phyloP scores from a whole-genome alignment of 2,113 vertebrate genomes.

The Numida meleagris region DNA sequence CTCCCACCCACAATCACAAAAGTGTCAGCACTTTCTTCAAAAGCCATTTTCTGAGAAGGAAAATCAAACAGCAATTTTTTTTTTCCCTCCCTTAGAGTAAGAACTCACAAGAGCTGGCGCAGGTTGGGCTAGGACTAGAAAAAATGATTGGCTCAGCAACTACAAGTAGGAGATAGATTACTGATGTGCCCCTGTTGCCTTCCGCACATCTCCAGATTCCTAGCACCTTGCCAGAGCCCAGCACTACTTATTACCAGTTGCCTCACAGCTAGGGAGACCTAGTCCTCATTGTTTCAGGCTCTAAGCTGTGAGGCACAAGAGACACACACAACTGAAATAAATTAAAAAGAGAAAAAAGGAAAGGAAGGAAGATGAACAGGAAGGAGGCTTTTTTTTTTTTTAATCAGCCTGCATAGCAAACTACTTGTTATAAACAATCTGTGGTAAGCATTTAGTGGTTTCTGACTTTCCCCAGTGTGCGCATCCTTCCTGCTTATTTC shows the following conservation, averaged over 20 bases:
- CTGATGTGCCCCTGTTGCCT: not conserved
- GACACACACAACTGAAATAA: not conserved
- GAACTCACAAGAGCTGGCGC: not conserved
- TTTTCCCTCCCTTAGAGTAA: not conserved
- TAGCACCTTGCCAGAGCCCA: not conserved
- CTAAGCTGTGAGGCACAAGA: not conserved
- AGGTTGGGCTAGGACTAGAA: not conserved
- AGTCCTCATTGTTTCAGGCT: not conserved
- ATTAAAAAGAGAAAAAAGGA: not conserved
- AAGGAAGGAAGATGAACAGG: not conserved
- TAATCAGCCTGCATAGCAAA: not conserved
- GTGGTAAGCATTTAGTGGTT: not conserved
- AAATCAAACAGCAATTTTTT: not conserved
- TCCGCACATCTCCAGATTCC: not conserved
- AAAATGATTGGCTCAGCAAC: not conserved
- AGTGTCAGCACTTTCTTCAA: not conserved
- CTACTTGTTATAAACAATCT: rapidly evolving
- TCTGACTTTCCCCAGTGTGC: rapidly evolving
- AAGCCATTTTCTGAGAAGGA: not conserved
- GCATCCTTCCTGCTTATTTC: not conserved
- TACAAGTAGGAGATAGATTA: not conserved
- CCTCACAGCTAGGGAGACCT: not conserved
- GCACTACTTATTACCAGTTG: not conserved
- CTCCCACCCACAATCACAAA: not conserved
- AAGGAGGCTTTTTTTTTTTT: not conserved